phyloP scores from a whole-genome alignment of 2,113 vertebrate species.

The Mirounga angustirostris region DNA sequence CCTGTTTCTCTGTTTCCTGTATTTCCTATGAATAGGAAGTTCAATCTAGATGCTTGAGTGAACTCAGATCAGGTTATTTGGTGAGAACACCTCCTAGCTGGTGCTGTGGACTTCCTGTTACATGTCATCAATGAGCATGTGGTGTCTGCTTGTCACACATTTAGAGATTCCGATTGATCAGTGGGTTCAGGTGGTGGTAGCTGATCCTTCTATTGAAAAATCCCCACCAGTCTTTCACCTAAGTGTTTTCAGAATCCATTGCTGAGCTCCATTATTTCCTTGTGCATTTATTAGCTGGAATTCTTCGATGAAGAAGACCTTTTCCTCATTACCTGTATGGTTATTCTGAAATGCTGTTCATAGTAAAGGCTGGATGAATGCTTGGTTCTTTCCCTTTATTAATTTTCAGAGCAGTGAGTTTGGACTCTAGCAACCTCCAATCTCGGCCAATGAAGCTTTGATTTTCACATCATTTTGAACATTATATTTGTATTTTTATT shows the following conservation, averaged over 20 bases:
- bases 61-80: background rate
- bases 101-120: background rate
- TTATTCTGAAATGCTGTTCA: constrained; percentile 2
- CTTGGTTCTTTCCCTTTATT: background rate
- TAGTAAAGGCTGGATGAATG: background rate
- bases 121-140: background rate
- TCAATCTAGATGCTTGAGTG: background rate
- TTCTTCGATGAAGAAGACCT: background rate
- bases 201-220: background rate
- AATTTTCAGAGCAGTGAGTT: constrained; percentile 46
- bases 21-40: background rate
- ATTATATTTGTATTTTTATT: background rate
- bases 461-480: constrained; percentile 29
- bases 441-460: background rate
- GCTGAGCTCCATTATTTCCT: background rate
- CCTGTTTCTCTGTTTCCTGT: background rate
- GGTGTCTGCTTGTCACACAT: background rate
- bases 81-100: background rate
- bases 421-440: background rate
- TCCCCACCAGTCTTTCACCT: background rate
- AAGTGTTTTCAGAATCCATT: background rate
- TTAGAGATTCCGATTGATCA: background rate
- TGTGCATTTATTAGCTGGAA: background rate
- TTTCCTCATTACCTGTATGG: background rate
- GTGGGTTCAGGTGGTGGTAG: background rate